phyloP scores from a whole-genome alignment of 64 coral and sea anemone genomes.

The Stylophora pistillata region DNA sequence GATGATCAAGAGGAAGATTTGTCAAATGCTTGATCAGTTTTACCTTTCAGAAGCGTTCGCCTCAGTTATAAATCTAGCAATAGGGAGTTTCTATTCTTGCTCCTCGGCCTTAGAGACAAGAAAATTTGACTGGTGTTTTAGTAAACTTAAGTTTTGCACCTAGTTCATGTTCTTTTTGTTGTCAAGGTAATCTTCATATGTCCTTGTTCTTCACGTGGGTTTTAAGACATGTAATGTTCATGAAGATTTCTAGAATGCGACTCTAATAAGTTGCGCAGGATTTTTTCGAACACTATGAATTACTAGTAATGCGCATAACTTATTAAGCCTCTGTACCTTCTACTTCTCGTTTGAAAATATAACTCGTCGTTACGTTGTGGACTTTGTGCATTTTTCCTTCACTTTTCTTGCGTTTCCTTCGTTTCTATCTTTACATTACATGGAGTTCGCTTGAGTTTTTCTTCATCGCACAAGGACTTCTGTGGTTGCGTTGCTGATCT shows the following conservation, averaged over 20 bases:
- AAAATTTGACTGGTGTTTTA: neutral
- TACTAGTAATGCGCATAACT: neutral
- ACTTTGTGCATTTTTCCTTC: neutral
- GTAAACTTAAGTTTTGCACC: neutral
- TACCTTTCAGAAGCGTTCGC: neutral
- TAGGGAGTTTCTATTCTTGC: neutral
- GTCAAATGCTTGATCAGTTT: neutral
- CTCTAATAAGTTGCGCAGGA: neutral
- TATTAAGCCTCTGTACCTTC: neutral
- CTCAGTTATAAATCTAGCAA: neutral
- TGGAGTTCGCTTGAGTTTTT: neutral
- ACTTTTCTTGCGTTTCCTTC: neutral
- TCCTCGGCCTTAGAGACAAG: constrained; percentile 4
- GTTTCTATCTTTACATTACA: neutral
- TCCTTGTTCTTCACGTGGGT: neutral
- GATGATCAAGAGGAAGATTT: neutral
- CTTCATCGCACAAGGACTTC: neutral
- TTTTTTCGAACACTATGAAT: neutral
- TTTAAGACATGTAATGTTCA: neutral
- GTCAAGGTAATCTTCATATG: neutral
- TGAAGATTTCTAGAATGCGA: neutral
- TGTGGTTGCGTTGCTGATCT: neutral
- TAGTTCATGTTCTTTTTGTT: neutral
- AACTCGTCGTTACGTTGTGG: neutral
- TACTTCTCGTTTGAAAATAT: neutral